Evolutionary conservation across 2,888 invertebrate species (phyloP), one percentile per base, ranked within the genome.

Genomic region (Eupeodes luniger): DNA sequence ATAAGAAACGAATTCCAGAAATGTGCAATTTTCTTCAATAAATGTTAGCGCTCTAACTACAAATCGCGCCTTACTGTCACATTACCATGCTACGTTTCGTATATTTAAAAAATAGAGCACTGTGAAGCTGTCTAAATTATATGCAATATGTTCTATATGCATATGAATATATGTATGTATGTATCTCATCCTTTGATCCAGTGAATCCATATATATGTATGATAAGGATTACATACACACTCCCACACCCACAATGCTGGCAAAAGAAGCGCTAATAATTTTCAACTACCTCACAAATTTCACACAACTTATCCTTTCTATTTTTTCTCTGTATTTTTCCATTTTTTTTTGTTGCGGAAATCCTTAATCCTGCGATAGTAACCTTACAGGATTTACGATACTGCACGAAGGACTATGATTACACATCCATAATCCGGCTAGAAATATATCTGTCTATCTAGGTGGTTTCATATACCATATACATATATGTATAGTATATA

Each of bases 311-410:
- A 77, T 84, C 80, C 80, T 62, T 80, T 87, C 55, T 69, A 12
- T 44, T 27, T 70, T 76, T 61, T 40, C 19, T 51, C 61, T 44
- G 10, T 81, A 72, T 67, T 62, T 77, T 85, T n/a, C 7, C 9
- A 3, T 47, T 78, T 81, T 64, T 19, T 47, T 49, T 36, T 40
- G 34, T 36, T 57, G 34, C 44, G 80, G 51, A 69, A 69, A 62
- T 57, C 80, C 78, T 78, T 88, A 88, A 88, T 88, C 88, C 88
- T 66, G 78, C 69, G 85, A 85, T 75, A 84, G 88, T 85, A 85
- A 88, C 85, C 81, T 78, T 78, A 81, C 74, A 81, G 85, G 81
- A 88, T 85, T 85, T 84, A 81, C 80, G 72, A 72, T 80, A 76
- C 74, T 67, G 55, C 66, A 77, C 64, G 77, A 70, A 77, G 77